Evolutionary conservation across 2,113 vertebrate species (phyloP).

Genomic region (Sylvilagus bachmani): DNA sequence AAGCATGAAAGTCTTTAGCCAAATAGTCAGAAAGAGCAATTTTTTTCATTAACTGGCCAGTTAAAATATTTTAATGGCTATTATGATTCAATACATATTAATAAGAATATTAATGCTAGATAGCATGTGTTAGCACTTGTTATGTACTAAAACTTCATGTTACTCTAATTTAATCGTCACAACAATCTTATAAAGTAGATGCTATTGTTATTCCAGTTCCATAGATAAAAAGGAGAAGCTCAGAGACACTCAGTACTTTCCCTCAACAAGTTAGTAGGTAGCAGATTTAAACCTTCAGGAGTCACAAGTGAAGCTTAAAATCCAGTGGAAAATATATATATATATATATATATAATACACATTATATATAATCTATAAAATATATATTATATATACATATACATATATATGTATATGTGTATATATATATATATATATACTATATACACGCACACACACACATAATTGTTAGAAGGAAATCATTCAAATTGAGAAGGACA

Average conservation of each 20-base stretch:
- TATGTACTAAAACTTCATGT: not conserved
- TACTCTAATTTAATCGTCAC: not conserved
- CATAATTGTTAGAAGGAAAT: not conserved
- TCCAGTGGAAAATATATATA: not conserved
- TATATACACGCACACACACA: no score
- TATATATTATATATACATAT: no score
- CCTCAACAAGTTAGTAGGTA: not conserved
- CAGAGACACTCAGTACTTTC: not conserved
- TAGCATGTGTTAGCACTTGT: not conserved
- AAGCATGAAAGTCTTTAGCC: not conserved
- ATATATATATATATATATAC: no score
- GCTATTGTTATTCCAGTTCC: not conserved
- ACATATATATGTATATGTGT: no score
- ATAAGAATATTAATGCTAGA: not conserved
- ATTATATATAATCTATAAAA: no score
- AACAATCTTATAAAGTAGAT: not conserved
- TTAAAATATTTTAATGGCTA: not conserved
- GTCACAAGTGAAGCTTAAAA: not conserved
- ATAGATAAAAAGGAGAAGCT: not conserved
- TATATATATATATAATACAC: no score
- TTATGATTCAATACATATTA: not conserved
- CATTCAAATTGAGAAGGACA: not conserved
- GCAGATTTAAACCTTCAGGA: not conserved
- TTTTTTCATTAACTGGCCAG: not conserved
- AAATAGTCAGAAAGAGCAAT: not conserved